phyloP scores from a whole-genome alignment of 1,140 invertebrate species.

The Diabrotica undecimpunctata region DNA sequence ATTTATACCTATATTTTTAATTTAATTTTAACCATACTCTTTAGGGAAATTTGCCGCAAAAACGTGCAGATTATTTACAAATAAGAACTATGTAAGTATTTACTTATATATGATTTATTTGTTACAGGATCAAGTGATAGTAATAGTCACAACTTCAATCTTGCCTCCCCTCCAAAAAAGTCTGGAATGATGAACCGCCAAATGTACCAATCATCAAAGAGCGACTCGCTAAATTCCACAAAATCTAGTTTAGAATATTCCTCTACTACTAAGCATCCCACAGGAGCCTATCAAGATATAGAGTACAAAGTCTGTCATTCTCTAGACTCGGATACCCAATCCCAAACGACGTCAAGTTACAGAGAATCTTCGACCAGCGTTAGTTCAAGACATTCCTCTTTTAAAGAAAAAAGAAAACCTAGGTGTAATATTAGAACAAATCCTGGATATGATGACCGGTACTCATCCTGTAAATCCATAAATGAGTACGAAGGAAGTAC shows the following conservation, averaged over 20 bases:
- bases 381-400: constrained; percentile 39
- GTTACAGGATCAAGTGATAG: constrained; percentile 17
- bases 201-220: constrained; percentile 38
- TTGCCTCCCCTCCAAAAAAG: constrained; percentile 36
- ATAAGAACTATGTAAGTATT: too few species aligned
- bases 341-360: constrained; percentile 29
- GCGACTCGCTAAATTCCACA: constrained; percentile 35
- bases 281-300: constrained; percentile 39
- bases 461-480: constrained; percentile 40
- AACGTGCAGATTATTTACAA: too few species aligned
- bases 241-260: constrained; percentile 41
- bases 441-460: constrained; percentile 41
- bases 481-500: constrained; percentile 32
- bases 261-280: constrained; percentile 40
- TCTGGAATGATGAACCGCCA: constrained; percentile 30
- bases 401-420: constrained; percentile 41
- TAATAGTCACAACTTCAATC: constrained; percentile 34
- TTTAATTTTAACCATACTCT: too few species aligned
- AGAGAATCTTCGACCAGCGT: constrained; percentile 25
- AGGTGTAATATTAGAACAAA: constrained; percentile 41
- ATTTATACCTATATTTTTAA: too few species aligned
- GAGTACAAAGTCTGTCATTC: constrained; percentile 44
- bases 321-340: constrained; percentile 41
- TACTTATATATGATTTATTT: not conserved
- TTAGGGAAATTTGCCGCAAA: too few species aligned